Conservation (phyloP, 1,140 invertebrate species). For the Nebria ingens region DNA sequence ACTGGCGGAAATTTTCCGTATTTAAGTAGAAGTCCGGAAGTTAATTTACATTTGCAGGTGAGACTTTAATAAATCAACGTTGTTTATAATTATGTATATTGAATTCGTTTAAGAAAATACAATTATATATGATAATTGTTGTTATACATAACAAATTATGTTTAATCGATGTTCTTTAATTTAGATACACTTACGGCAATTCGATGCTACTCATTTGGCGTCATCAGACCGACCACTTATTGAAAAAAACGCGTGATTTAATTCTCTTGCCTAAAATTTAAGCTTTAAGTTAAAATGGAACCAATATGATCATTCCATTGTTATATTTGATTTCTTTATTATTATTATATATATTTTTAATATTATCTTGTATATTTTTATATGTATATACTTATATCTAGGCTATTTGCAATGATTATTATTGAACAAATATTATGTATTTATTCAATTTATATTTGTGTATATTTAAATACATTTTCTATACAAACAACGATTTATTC, state of each 20-base stretch:
- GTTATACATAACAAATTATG: too few species aligned
- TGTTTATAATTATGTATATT: too few species aligned
- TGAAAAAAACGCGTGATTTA: conserved; percentile 17
- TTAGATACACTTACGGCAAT: conserved; percentile 47
- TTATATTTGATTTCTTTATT: not conserved
- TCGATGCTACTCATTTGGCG: conserved; percentile 40
- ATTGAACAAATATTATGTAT: conserved; percentile 16
- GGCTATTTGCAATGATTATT: not conserved
- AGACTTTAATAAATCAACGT: too few species aligned
- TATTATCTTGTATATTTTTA: conserved; percentile 1
- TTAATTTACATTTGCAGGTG: conserved; percentile 84
- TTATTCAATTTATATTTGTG: conserved; percentile 20
- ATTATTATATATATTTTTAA: not conserved
- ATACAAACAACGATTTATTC: conserved; percentile 15
- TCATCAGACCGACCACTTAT: conserved; percentile 30
- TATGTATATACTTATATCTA: conserved; percentile 4
- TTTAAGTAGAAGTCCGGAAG: conserved; percentile 78
- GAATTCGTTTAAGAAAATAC: too few species aligned
- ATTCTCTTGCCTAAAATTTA: not conserved
- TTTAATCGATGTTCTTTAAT: conserved; percentile 22
- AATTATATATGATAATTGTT: too few species aligned
- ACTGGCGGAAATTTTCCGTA: conserved; percentile 88
- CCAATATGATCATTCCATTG: not conserved
- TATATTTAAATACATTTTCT: conserved; percentile 17
- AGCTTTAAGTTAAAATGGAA: conserved; percentile 1